Evolutionary conservation across 2,888 invertebrate species (phyloP), one percentile per base, ranked within the genome.

Genomic region (Zygaena filipendulae): DNA sequence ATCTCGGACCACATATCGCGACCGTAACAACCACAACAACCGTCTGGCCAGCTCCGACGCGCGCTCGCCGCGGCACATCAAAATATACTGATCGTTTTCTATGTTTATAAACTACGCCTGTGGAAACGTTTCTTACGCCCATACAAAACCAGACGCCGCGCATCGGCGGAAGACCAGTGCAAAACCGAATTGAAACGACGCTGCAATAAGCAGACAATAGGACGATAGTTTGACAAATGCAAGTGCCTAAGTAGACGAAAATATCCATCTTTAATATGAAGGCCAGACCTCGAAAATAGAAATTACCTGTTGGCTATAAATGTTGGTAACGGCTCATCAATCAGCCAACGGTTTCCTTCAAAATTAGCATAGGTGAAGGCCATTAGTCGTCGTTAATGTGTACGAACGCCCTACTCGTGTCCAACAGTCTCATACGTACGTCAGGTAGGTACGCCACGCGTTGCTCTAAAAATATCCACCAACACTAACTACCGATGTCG

Each of bases 91-190:
- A 61, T 47, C 52, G 59, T 57, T 62, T 52, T 47, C 45, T 47
- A 41, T 57, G 52, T 60, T 66, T 67, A 42, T 58, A 61, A 62
- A 59, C 59, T 47, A 43, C 41, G 46, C 40, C 36, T 52, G 67
- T 55, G 60, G 66, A 67, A 69, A 69, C 67, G 64, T 66, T 64
- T 59, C 57, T 42, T 47, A 52, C 68, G 55, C 67, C 67, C 59
- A 70, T 67, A 49, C 54, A 33, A 36, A 45, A 47, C 43, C 55
- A 49, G 58, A 59, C 46, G 49, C 43, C 35, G 5, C n/a, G n/a
- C n/a, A n/a, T n/a, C n/a, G n/a, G n/a, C n/a, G n/a, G n/a, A n/a
- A n/a, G n/a, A n/a, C n/a, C n/a, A n/a, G n/a, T n/a, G n/a, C n/a
- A n/a, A n/a, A n/a, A n/a, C n/a, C n/a, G n/a, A n/a, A n/a, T n/a